Conservation (phyloP, 2,797 vertebrate species). For the Triplophysa bombifrons region DNA sequence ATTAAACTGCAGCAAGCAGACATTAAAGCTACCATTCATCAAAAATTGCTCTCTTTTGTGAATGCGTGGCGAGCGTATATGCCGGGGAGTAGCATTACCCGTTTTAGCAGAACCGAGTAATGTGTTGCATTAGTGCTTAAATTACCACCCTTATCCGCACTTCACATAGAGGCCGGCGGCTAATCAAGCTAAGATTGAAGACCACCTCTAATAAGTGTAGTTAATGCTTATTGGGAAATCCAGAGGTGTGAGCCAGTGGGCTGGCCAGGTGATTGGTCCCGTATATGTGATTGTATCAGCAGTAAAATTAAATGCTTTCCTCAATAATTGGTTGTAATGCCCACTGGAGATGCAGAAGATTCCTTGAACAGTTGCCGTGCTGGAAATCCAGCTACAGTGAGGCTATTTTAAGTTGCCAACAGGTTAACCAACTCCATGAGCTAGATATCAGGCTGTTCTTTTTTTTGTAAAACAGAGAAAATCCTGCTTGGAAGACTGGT, state of each 20-base stretch:
- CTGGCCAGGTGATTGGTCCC: constrained; percentile 31
- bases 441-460: too few relatives aligned
- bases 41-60: constrained; percentile 26
- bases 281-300: constrained; percentile 41
- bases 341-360: constrained; percentile 26
- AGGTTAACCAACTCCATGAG: background rate
- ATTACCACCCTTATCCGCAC: constrained; percentile 46
- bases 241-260: constrained; percentile 35
- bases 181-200: constrained; percentile 51
- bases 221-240: constrained; percentile 48
- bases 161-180: constrained; percentile 33
- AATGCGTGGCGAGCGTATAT: background rate
- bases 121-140: constrained; percentile 48
- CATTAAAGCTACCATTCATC: constrained; percentile 40
- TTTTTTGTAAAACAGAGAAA: background rate
- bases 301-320: constrained; percentile 40
- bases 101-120: constrained; percentile 37
- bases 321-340: constrained; percentile 36
- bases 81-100: constrained; percentile 13
- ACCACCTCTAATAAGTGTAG: constrained; percentile 44
- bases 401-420: background rate
- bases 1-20: constrained; percentile 33
- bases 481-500: background rate
- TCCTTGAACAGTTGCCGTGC: background rate
- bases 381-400: background rate